Evolutionary conservation across 2,113 vertebrate genomes (phyloP).

Genomic region (Stigmatopora argus): DNA sequence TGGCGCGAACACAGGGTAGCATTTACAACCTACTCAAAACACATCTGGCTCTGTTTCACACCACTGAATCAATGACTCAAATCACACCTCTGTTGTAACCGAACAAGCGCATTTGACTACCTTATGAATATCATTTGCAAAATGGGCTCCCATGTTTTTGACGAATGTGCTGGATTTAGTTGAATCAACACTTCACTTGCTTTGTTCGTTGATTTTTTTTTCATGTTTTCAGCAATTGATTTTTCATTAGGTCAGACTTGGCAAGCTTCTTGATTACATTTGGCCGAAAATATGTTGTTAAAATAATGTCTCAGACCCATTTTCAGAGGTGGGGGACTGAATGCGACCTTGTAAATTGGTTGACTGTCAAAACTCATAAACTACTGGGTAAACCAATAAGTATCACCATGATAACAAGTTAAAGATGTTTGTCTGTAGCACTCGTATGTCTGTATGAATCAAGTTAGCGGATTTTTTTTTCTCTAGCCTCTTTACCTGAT

Average conservation of each 20-base stretch:
- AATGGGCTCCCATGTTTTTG: neutral
- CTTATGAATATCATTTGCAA: neutral
- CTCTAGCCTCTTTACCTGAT: too few species aligned
- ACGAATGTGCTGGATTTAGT: neutral
- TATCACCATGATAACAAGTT: neutral
- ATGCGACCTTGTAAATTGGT: neutral
- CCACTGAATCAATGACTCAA: neutral
- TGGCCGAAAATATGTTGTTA: neutral
- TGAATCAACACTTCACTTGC: neutral
- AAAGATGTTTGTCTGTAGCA: neutral
- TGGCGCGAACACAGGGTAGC: constrained; percentile 50
- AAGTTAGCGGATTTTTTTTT: too few species aligned
- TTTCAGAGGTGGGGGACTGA: neutral
- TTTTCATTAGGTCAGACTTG: neutral
- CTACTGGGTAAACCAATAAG: neutral
- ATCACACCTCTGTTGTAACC: neutral
- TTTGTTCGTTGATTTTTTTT: neutral
- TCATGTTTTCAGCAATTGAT: neutral
- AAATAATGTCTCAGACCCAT: neutral
- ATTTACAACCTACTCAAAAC: constrained; percentile 55
- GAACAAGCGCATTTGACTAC: neutral
- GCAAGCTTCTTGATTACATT: neutral
- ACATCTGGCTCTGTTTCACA: constrained; percentile 17
- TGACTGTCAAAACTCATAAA: neutral
- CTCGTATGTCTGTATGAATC: too few species aligned